Evolutionary conservation across 2,797 vertebrate genomes (phyloP).

Genomic region (Dicrostonyx torquatus): DNA sequence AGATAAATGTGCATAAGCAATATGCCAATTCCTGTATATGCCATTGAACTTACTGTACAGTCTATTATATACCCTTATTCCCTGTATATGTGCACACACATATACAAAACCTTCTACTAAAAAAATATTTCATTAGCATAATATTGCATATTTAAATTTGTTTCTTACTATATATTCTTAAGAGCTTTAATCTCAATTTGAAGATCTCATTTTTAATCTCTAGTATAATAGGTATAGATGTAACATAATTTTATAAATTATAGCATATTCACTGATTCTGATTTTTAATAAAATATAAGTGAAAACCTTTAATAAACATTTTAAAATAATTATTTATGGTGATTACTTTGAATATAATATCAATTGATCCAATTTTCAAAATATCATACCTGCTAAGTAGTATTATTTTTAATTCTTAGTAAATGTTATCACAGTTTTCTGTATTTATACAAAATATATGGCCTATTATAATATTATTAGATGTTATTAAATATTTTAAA

Average conservation of each 20-base stretch:
- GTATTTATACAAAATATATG: neutral
- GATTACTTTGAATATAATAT: neutral
- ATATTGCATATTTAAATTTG: neutral
- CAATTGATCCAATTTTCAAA: neutral
- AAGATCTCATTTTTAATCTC: neutral
- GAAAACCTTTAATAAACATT: neutral
- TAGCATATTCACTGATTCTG: neutral
- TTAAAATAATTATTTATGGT: neutral
- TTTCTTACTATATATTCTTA: neutral
- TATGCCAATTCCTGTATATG: neutral
- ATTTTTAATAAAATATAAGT: neutral
- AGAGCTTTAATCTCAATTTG: neutral
- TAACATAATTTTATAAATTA: constrained; percentile 5
- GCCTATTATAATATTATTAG: neutral
- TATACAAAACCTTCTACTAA: neutral
- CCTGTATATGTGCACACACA: neutral
- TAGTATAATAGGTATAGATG: neutral
- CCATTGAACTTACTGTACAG: neutral
- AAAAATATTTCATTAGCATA: neutral
- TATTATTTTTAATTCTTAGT: neutral
- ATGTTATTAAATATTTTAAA: neutral
- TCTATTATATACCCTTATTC: neutral
- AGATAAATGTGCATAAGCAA: neutral
- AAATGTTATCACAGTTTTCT: neutral
- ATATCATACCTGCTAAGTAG: neutral